Base-by-base conservation (phyloP, 1,140 invertebrate species). In the Thereuonema tuberculata region DNA sequence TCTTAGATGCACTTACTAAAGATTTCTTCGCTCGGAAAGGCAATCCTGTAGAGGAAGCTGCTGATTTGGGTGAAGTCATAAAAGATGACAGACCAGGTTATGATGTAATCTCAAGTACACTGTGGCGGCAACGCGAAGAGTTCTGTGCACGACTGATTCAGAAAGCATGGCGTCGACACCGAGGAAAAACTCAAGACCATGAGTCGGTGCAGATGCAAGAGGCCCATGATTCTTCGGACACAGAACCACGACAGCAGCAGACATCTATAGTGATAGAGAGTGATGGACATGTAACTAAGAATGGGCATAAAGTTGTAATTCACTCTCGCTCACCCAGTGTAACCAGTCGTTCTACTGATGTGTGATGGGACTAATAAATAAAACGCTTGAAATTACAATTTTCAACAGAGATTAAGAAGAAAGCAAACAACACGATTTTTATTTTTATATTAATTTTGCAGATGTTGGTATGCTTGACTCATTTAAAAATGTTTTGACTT, bases 11-110 rank as follows among this genome's bases (percentile, higher is more conserved):
- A 28, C 81, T 98, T 59, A 80, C 79, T 21, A 79, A 79, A 67
- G 92, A 97, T 81, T 98, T 97, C 79, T 93, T 98, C 73, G 93
- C 89, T 56, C 80, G 93, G 56, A 98, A 97, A 73, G 78, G 90
- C 80, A 70, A 68, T 64, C 70, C 69, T 17, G 65, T 70, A 65
- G 92, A 92, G 76, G 87, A 88, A 1, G 89, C 93, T 64, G 89
- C 89, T 68, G 89, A 93, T 71, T 82, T 91, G 37, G 86, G 81
- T 15, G 88, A 93, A 70, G 68, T 65, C 26, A 64, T 64, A 1
- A 56, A 62, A n/a, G 66, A 64, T 17, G 69, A 71, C 27, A 66
- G 70, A 37, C 81, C 82, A 25, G 88, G 89, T 61, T 96, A 96
- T 74, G 87, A 93, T 71, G 88, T 87, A 17, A 87, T 96, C 47